Conservation (phyloP, 92 coral and sea anemone genomes). For the Epizoanthus fatuus region DNA sequence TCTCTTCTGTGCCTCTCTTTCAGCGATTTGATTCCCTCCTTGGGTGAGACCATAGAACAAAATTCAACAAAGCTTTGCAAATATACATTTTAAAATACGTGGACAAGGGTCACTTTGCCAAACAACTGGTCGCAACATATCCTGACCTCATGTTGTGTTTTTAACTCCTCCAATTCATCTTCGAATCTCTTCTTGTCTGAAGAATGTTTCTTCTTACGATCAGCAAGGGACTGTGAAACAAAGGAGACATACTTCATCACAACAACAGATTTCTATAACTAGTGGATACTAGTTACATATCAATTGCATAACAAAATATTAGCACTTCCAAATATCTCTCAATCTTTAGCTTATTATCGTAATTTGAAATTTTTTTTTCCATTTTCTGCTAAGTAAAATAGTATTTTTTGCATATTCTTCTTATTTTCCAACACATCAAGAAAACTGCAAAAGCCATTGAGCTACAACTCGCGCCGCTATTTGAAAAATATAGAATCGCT, state of each 20-base stretch:
- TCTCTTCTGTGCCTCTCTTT: conserved; percentile 96
- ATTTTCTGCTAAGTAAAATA: too few species aligned
- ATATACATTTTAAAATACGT: neutral
- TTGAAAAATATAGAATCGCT: too few species aligned
- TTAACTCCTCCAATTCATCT: conserved; percentile 93
- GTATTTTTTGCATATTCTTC: too few species aligned
- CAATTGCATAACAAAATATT: too few species aligned
- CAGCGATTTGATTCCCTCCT: conserved; percentile 87
- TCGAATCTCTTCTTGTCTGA: conserved; percentile 90
- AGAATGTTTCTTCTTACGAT: conserved; percentile 91
- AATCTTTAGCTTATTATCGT: too few species aligned
- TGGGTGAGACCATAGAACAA: neutral
- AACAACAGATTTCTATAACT: too few species aligned
- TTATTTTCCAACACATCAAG: too few species aligned
- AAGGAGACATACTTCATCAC: neutral
- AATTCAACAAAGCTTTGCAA: neutral
- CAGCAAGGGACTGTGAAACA: conserved; percentile 58
- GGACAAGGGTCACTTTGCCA: neutral
- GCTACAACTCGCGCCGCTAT: too few species aligned
- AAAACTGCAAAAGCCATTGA: too few species aligned
- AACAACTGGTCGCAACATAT: neutral
- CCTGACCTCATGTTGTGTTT: conserved; percentile 86
- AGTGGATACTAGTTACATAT: too few species aligned
- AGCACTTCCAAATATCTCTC: too few species aligned
- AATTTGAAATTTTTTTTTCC: too few species aligned